Evolutionary conservation across 1,140 invertebrate genomes (phyloP), one percentile per base, ranked within the genome.

Genomic region (Drosophila triauraria): DNA sequence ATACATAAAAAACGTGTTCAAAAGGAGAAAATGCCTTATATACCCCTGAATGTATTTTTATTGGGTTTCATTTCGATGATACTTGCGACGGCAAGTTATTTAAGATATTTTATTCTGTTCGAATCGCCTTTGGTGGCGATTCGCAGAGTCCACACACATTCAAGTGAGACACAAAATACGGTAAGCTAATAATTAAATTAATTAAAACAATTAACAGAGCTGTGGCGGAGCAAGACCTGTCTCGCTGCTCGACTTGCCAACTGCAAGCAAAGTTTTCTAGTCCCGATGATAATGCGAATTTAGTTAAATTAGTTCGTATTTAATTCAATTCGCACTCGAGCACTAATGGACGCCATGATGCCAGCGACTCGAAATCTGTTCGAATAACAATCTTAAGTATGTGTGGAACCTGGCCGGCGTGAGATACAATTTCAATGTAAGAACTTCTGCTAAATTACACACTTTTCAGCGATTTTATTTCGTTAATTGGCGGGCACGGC

Each of bases 231-330:
- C 30, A 35, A 72, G 61, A 56, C 54, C 68, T 64, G 68, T 59
- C 35, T 56, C 13, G 20, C 35, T 47, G 60, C n/a, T 40, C 30
- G 54, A 47, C 25, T 17, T 47, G 35, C 23, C 32, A 46, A 42
- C 27, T 63, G 47, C 23, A 6, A 23, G 30, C 50, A 10, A 58
- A 62, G 23, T 78, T 44, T 78, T 57, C 25, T 63, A 62, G 53
- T 40, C 25, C 6, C 47, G 51, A 78, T 74, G 50, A 69, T 53
- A 56, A 64, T 74, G 78, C 76, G 65, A 85, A 88, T 78, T 75
- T 71, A 69, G 61, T 48, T 71, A 65, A 90, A 88, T 90, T 88
- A 85, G 85, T 76, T 84, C 58, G 67, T 90, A 85, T 91, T 88
- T 90, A 90, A 88, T 90, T 81, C 75, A 79, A 88, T 88, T 88